Evolutionary conservation across 1,140 invertebrate genomes (phyloP).

Genomic region (Venturia canescens): DNA sequence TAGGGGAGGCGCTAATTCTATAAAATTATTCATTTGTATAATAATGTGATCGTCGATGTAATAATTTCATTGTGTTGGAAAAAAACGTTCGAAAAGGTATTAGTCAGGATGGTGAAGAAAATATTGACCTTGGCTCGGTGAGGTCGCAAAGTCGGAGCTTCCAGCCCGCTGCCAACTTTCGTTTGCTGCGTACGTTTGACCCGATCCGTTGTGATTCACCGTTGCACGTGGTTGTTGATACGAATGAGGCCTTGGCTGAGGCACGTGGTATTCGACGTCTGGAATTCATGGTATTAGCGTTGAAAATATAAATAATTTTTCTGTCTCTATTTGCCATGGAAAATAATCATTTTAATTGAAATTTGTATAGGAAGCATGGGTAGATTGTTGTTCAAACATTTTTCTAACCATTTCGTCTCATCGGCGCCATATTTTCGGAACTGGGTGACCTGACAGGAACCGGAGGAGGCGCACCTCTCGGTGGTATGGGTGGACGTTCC

Average conservation of each 20-base stretch:
- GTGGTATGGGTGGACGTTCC: slow-evolving; percentile 79
- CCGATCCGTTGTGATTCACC: slow-evolving; percentile 74
- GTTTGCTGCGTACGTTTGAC: slow-evolving; percentile 65
- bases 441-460: slow-evolving; percentile 73
- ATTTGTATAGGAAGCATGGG: background rate
- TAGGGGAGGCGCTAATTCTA: slow-evolving; percentile 75
- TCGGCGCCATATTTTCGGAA: slow-evolving; percentile 67
- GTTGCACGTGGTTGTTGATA: slow-evolving; percentile 67
- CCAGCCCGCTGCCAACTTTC: slow-evolving; percentile 70
- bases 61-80: background rate
- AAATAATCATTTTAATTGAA: background rate
- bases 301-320: background rate
- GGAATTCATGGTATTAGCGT: background rate
- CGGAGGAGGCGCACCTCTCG: slow-evolving; percentile 77
- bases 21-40: slow-evolving; percentile 60
- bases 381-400: background rate
- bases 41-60: slow-evolving; percentile 3
- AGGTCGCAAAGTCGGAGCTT: slow-evolving; percentile 62
- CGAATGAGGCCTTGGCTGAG: slow-evolving; percentile 65
- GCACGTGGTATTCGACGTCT: slow-evolving; percentile 68
- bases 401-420: slow-evolving; percentile 68
- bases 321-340: too few relatives aligned
- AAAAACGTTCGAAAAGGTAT: slow-evolving; percentile 3
- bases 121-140: slow-evolving; percentile 69
- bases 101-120: background rate